Evolutionary conservation across 1,140 invertebrate genomes (phyloP), one percentile per base, ranked within the genome.

Genomic region (Tetramorium parvispinum): DNA sequence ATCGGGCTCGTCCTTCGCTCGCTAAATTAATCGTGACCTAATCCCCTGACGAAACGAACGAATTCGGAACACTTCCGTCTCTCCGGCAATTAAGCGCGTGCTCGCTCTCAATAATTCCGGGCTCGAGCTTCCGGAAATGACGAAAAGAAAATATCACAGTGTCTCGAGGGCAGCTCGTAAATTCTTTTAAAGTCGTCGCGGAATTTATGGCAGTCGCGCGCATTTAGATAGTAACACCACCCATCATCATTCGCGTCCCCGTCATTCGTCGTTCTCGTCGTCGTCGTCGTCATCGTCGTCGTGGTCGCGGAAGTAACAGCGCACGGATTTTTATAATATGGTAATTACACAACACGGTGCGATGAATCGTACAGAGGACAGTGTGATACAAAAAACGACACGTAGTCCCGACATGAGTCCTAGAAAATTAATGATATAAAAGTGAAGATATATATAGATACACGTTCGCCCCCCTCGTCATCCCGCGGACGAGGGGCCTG

Each of bases 391-490:
- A 90, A 70, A 85, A 87, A 89, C 51, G 86, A 81, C 86, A 81
- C 87, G 51, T 57, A 90, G 78, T 81, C 27, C 24, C 40, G 79
- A 89, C 77, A 68, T 77, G 87, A 90, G 85, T 53, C 37, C 63
- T 87, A 87, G 59, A 83, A 89, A 90, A 90, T 90, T 18, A 90
- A 89, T 61, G 51, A 90, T 90, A 89, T 81, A 90, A 90, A 89
- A 90, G 70, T 88, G 81, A 87, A 89, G 75, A 37, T 79, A 55
- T 86, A 86, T 86, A 88, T 88, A 88, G 66, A 87, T 85, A 81
- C 83, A 86, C 78, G 49, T 68, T 27, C 49, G 51, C 40, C 43
- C 51, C 61, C 32, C 32, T 32, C 32, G 32, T 70, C 37, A 27
- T 43, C 3, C 24, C 53, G 40, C 21, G 65, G 16, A 79, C 76